phyloP scores from a whole-genome alignment of 92 coral and sea anemone genomes.

The Metridium senile region DNA sequence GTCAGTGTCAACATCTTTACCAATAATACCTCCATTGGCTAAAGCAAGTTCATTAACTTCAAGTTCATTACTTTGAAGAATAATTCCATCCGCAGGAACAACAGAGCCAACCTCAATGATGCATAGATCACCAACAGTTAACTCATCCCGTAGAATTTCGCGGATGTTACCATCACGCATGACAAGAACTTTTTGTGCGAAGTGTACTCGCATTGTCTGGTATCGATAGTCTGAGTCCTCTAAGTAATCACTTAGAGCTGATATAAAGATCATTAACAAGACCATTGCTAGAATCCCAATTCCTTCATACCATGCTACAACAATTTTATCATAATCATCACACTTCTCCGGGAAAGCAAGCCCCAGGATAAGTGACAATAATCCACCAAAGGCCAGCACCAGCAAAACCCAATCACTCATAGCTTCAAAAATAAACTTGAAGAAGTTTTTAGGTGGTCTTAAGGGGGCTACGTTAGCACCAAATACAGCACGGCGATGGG shows the following conservation, averaged over 20 bases:
- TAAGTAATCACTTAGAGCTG: slow-evolving; percentile 86
- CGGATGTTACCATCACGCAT: slow-evolving; percentile 53
- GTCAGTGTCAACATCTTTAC: slow-evolving; percentile 53
- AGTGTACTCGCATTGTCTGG: slow-evolving; percentile 66
- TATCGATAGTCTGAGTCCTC: slow-evolving; percentile 81
- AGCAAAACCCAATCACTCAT: slow-evolving; percentile 71
- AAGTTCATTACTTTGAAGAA: slow-evolving; percentile 81
- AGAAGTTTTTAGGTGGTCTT: slow-evolving; percentile 42
- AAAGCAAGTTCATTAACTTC: slow-evolving; percentile 77
- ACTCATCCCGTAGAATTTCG: slow-evolving; percentile 56
- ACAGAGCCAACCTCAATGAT: slow-evolving; percentile 81
- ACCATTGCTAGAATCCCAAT: slow-evolving; percentile 86
- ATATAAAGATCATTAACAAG: slow-evolving; percentile 69
- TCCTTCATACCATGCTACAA: slow-evolving; percentile 94
- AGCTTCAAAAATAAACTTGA: slow-evolving; percentile 60
- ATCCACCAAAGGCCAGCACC: slow-evolving; percentile 59
- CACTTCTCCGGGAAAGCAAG: slow-evolving; percentile 73
- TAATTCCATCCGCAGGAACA: slow-evolving; percentile 93
- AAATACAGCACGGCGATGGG: slow-evolving; percentile 52
- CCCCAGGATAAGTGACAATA: slow-evolving; percentile 67
- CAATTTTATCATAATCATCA: slow-evolving; percentile 50
- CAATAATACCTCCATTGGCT: slow-evolving; percentile 49
- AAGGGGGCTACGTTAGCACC: slow-evolving; percentile 69
- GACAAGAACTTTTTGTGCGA: slow-evolving; percentile 75
- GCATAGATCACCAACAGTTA: slow-evolving; percentile 92